Percentiles rank a stretch among this genome's conserved stretches.
These are phyloP conservation scores for Calcarius ornatus DNA, from an alignment of 2,113 vertebrate species.

Conservation along the genomic window DNA sequence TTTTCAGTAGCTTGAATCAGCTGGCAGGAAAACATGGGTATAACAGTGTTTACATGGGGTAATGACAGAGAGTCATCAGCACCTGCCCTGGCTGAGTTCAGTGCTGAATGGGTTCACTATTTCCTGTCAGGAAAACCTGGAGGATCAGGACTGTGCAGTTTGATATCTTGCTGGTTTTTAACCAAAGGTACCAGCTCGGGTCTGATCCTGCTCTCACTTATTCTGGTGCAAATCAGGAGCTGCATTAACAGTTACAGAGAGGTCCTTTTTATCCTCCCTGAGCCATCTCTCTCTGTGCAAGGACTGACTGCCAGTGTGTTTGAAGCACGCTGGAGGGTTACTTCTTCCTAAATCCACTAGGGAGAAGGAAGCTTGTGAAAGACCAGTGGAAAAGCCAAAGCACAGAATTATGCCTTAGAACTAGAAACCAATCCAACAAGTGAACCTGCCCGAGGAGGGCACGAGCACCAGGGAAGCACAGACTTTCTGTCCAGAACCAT, in stretches of 20 bases:
- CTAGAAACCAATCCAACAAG: background rate
- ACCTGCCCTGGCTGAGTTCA: background rate
- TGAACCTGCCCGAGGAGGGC: background rate
- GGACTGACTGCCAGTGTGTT: background rate
- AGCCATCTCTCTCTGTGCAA: background rate
- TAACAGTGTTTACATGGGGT: background rate
- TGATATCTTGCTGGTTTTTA: background rate
- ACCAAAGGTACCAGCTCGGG: background rate
- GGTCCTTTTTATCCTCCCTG: background rate
- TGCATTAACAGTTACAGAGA: background rate
- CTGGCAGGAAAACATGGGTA: background rate
- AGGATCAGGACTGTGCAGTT: background rate
- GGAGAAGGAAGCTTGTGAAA: background rate
- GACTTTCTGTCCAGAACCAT: background rate
- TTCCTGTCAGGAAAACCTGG: background rate
- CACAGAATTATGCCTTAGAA: background rate
- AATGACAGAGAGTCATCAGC: background rate
- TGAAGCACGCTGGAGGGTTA: background rate
- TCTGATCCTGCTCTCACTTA: background rate
- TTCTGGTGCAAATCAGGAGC: background rate
- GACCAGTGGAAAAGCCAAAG: constrained; percentile 19
- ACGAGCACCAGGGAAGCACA: background rate
- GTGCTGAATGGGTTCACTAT: background rate
- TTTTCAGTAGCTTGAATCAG: background rate
- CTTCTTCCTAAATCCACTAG: background rate